Evolutionary conservation across 2,888 invertebrate species (phyloP), one percentile per base, ranked within the genome.

Genomic region (Dyspetes luteomarginatus): DNA sequence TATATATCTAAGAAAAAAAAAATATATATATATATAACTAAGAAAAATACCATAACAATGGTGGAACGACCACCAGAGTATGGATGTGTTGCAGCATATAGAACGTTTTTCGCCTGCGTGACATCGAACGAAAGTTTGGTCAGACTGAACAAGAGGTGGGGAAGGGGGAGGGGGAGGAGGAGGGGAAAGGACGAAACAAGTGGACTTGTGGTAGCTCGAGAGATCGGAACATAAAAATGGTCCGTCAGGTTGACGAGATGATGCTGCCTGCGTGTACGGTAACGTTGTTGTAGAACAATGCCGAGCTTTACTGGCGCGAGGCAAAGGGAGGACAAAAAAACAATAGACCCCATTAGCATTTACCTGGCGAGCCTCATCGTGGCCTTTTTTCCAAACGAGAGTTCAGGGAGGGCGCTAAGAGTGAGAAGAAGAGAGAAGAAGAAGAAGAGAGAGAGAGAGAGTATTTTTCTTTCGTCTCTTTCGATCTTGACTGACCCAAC

Each of bases 321-420:
- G 22, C 12, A 48, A 86, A 76, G 81, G 82, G 74, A 68, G 78
- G 15, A 56, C 41, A 56, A 30, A 24, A 86, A 90, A 90, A 89
- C 89, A 90, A 90, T 90, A 83, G 88, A 81, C 77, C 85, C 86
- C 86, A 89, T 90, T 90, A 89, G 89, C 88, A 86, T 89, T 89
- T 89, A 90, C 90, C 89, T 90, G 89, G 78, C 80, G n/a, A n/a
- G n/a, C n/a, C n/a, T n/a, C 28, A 56, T 79, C 83, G 83, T 83
- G 69, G 71, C 76, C 64, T 71, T 72, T 48, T 3, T 41, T 15
- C 9, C 15, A 9, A 55, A 68, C 17, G 24, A 45, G 24, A n/a
- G n/a, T n/a, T n/a, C 17, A 22, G 36, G 52, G 52, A 30, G n/a
- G n/a, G 5, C 22, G n/a, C 41, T 24, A 22, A 43, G 62, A 62